Conservation (phyloP, 2,888 invertebrate species). For the Glomeris marginata region DNA sequence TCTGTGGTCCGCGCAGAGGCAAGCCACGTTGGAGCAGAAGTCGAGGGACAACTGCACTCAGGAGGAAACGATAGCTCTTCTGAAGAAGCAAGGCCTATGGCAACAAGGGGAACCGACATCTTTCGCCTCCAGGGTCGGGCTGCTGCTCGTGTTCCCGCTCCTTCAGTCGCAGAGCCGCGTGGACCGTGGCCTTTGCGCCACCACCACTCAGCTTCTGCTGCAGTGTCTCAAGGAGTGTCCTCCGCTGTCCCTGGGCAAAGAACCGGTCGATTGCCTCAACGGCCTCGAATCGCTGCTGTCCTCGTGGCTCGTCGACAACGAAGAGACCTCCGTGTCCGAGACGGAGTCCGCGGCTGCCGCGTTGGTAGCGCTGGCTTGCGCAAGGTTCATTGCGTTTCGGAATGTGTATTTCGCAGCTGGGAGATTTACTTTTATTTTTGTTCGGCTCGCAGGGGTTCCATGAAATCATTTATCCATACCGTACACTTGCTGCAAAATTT, state of each 20-base stretch:
- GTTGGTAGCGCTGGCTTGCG: constrained; percentile 28
- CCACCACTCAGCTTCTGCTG: constrained; percentile 26
- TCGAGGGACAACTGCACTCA: constrained; percentile 22
- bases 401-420: not conserved
- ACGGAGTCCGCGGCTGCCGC: constrained; percentile 26
- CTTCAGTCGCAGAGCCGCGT: constrained; percentile 28
- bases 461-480: constrained; percentile 12
- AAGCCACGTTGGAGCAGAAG: constrained; percentile 23
- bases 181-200: constrained; percentile 26
- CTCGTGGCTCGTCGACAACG: constrained; percentile 26
- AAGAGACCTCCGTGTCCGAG: constrained; percentile 16
- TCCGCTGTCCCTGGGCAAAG: constrained; percentile 28
- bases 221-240: constrained; percentile 27
- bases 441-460: constrained; percentile 7
- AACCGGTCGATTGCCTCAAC: constrained; percentile 29
- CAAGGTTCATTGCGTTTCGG: constrained; percentile 24
- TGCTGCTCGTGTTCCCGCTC: constrained; percentile 27
- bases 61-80: constrained; percentile 26
- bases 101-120: constrained; percentile 28
- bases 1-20: constrained; percentile 27
- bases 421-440: not conserved
- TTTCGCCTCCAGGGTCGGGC: constrained; percentile 28
- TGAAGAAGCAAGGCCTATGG: constrained; percentile 27
- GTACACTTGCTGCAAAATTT: constrained; percentile 13
- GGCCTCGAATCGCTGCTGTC: constrained; percentile 27